A percentile compares a stretch with the other conserved stretches of the same genome.
Evolutionary conservation across 2,888 invertebrate genomes (phyloP).

Genomic region (Automeris io): DNA sequence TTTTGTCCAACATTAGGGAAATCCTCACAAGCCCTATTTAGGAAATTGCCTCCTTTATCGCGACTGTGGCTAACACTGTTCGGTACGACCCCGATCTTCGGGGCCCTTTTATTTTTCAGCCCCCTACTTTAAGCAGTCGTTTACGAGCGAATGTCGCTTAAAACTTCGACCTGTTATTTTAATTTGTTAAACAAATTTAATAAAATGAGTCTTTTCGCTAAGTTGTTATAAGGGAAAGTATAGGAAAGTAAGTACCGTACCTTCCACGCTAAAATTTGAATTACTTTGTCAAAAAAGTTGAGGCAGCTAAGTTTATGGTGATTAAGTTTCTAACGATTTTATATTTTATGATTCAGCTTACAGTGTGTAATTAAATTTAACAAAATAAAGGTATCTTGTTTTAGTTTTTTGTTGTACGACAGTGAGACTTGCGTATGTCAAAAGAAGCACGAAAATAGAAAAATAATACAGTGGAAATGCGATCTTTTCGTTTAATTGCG

Average conservation of each 20-base stretch:
- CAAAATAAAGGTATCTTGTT: no score
- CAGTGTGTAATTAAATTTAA: no score
- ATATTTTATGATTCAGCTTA: no score
- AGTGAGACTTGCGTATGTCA: no score
- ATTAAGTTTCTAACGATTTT: no score
- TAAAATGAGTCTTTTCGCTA: constrained; percentile 19
- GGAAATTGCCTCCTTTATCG: constrained; percentile 67
- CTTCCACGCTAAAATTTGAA: constrained; percentile 1
- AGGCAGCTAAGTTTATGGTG: no score
- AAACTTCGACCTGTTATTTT: constrained; percentile 17
- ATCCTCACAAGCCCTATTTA: constrained; percentile 66
- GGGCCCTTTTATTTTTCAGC: constrained; percentile 29
- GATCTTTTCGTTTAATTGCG: no score
- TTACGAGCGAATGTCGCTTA: constrained; percentile 24
- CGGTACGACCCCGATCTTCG: constrained; percentile 34
- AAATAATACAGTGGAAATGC: no score
- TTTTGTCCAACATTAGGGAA: constrained; percentile 65
- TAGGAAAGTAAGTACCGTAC: constrained; percentile 5
- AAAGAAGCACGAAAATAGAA: no score
- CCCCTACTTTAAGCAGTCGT: constrained; percentile 33
- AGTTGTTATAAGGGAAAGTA: constrained; percentile 6
- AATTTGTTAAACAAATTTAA: constrained; percentile 26
- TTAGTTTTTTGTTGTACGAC: no score
- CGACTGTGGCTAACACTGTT: constrained; percentile 49
- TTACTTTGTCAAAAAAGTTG: background rate